Percentiles rank a stretch among this genome's conserved stretches.
Conservation (phyloP, 2,888 invertebrate genomes). For the Dermolepida albohirtum region DNA sequence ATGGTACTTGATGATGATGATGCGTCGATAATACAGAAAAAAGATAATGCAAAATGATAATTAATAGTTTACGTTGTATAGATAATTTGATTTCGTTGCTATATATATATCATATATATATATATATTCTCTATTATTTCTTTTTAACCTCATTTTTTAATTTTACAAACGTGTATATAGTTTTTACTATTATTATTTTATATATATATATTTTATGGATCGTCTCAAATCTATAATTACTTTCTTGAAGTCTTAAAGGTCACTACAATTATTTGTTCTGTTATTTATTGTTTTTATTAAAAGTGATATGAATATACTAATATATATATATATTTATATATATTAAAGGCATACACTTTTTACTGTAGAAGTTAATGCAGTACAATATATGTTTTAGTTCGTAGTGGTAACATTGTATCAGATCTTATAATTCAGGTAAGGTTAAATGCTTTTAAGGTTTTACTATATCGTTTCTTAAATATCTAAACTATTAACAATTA, state of each 20-base stretch:
- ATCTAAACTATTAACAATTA: no score
- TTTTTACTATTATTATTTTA: slow-evolving; percentile 26
- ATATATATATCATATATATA: slow-evolving; percentile 18
- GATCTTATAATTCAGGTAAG: no score
- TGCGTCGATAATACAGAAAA: slow-evolving; percentile 6
- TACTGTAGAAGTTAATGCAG: no score
- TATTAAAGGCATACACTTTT: no score
- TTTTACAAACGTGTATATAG: slow-evolving; percentile 20
- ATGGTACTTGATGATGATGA: slow-evolving; percentile 21
- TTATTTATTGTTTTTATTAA: no score
- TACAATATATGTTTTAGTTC: no score
- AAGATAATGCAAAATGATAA: slow-evolving; percentile 24
- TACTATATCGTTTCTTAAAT: no score
- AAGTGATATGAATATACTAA: no score
- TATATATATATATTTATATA: no score
- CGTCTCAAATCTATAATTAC: slow-evolving; percentile 9
- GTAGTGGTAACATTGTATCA: no score
- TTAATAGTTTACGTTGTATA: slow-evolving; percentile 32
- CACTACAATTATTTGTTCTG: no score
- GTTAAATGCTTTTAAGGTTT: no score
- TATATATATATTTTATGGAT: slow-evolving; percentile 14
- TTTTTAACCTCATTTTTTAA: slow-evolving; percentile 10
- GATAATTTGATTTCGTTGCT: slow-evolving; percentile 29
- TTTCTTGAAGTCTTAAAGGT: not conserved
- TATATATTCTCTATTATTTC: slow-evolving; percentile 24